Conservation (phyloP, 2,888 invertebrate genomes). For the Seira musarum region DNA sequence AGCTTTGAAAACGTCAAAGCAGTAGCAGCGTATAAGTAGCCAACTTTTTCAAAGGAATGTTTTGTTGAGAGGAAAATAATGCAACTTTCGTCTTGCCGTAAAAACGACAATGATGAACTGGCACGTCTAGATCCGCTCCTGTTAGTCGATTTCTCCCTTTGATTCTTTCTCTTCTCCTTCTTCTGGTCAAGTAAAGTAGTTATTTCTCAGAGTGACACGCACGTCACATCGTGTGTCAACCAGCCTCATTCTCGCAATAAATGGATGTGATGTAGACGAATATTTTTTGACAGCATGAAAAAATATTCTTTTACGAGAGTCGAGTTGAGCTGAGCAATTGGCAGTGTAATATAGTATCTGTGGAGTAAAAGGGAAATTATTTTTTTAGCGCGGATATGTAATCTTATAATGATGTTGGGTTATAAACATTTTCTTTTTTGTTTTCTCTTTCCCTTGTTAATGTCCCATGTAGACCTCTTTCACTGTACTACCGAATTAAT, state of each 20-base stretch:
- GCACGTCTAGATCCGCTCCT: background rate
- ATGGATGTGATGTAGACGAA: constrained; percentile 12
- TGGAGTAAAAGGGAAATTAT: background rate
- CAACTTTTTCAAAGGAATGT: background rate
- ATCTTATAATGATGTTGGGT: background rate
- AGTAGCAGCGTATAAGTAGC: background rate
- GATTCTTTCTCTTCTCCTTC: background rate
- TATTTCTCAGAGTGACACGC: background rate
- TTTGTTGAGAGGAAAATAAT: background rate
- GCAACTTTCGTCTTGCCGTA: background rate
- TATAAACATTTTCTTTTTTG: constrained; percentile 11
- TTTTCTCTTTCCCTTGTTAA: constrained; percentile 26
- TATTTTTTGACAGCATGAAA: background rate
- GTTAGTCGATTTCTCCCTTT: background rate
- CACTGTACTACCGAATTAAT: constrained; percentile 86
- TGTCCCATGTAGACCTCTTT: constrained; percentile 74
- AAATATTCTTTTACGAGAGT: background rate
- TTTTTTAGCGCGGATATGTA: background rate
- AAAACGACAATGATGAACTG: background rate
- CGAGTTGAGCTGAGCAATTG: background rate
- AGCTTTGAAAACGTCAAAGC: background rate
- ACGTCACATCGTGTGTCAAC: constrained; percentile 18
- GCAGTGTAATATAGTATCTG: background rate
- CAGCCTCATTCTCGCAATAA: constrained; percentile 25
- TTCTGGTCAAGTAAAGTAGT: background rate